phyloP scores from a whole-genome alignment of 2,113 vertebrate genomes.

The Rhinolophus ferrumequinum region DNA sequence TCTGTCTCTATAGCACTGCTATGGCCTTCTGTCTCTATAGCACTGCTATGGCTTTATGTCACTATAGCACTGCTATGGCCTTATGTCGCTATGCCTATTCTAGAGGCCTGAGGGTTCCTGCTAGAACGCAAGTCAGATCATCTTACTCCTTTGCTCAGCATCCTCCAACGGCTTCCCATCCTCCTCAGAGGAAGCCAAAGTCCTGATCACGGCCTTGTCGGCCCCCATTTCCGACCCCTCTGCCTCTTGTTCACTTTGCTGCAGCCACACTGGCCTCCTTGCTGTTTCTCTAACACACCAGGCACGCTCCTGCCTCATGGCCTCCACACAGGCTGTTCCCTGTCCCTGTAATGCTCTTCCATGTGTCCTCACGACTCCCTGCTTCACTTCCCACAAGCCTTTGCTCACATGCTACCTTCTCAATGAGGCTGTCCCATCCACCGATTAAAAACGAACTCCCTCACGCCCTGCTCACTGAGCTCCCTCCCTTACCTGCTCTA shows the following conservation, averaged over 20 bases:
- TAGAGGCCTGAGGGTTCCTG: not conserved
- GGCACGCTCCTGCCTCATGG: accelerated
- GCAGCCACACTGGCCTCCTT: not conserved
- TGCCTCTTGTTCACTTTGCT: not conserved
- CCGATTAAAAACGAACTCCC: not conserved
- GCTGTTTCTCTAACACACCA: not conserved
- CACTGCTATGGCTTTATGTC: no score
- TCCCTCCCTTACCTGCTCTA: not conserved
- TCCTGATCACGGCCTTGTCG: not conserved
- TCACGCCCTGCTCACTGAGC: not conserved
- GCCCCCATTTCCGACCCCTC: not conserved
- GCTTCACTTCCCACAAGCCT: not conserved
- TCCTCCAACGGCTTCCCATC: not conserved
- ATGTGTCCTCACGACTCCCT: accelerated
- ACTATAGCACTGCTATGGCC: accelerated
- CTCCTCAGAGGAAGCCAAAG: not conserved
- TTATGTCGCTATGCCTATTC: not conserved
- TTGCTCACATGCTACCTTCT: not conserved
- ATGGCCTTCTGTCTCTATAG: no score
- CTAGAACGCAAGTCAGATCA: not conserved
- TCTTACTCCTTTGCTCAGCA: not conserved
- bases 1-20: no score
- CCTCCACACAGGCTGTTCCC: not conserved
- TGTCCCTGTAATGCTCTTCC: not conserved
- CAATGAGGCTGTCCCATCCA: not conserved